These are phyloP conservation scores for Conomelus anceps DNA, from an alignment of 2,888 invertebrate genomes.

Conservation along the genomic window DNA sequence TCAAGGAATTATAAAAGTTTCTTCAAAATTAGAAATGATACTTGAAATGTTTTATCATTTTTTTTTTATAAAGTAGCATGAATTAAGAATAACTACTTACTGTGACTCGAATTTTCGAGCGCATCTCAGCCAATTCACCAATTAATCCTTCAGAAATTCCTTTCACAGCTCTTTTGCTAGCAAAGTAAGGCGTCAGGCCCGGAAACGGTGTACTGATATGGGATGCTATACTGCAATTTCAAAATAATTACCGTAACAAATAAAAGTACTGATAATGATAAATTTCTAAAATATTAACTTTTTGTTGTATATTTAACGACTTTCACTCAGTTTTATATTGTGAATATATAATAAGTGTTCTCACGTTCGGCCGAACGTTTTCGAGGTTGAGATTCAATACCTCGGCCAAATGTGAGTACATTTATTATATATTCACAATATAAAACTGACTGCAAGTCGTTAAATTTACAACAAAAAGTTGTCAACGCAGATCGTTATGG, in stretches of 20 bases:
- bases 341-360: too few relatives aligned
- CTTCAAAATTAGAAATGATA: too few relatives aligned
- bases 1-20: too few relatives aligned
- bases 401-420: too few relatives aligned
- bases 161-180: conserved; percentile 22
- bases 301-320: too few relatives aligned
- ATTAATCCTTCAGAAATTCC: conserved; percentile 20
- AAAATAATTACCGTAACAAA: not conserved
- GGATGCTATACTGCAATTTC: conserved; percentile 17
- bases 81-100: conserved; percentile 10
- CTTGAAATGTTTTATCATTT: not conserved
- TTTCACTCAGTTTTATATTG: too few relatives aligned
- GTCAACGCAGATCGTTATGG: too few relatives aligned
- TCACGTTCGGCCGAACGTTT: too few relatives aligned
- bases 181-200: conserved; percentile 16
- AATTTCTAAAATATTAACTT: not conserved
- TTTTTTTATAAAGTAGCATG: not conserved
- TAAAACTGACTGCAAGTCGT: too few relatives aligned
- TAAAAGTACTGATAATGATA: not conserved
- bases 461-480: too few relatives aligned
- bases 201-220: conserved; percentile 17
- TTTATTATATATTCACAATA: too few relatives aligned
- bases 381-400: too few relatives aligned
- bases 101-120: conserved; percentile 23
- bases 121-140: conserved; percentile 13